A percentile compares a stretch with the other conserved stretches of the same genome.
Evolutionary conservation across 2,113 vertebrate genomes (phyloP).

Genomic region (Castor canadensis): DNA sequence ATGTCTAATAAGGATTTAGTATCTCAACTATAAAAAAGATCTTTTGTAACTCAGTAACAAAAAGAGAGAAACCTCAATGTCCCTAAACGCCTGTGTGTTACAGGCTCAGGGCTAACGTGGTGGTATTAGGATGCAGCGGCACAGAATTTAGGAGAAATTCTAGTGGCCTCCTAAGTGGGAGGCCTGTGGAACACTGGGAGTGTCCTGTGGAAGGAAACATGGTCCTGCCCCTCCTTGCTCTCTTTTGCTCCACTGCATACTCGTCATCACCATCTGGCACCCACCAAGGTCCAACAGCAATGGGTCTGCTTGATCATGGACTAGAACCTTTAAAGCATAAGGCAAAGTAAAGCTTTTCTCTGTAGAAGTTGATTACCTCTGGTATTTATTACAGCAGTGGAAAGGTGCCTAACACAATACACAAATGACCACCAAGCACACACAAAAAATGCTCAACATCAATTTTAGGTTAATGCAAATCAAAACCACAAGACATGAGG

Average conservation of each 20-base stretch:
- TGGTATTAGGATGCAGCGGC: too few species aligned
- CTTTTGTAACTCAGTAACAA: background rate
- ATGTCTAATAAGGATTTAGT: background rate
- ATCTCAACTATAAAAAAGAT: background rate
- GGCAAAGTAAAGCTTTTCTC: background rate
- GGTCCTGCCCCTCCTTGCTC: background rate
- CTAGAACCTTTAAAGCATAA: background rate
- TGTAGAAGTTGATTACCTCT: background rate
- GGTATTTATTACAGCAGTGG: background rate
- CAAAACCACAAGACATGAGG: background rate
- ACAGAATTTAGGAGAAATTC: background rate
- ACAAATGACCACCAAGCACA: background rate
- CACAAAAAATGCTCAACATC: background rate
- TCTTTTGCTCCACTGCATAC: background rate
- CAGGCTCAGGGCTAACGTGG: background rate
- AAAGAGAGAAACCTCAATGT: background rate
- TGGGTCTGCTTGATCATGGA: background rate
- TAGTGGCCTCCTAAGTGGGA: background rate
- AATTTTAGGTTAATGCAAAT: background rate
- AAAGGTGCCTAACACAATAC: background rate
- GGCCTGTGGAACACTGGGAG: background rate
- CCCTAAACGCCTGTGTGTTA: background rate
- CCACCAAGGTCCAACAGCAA: background rate
- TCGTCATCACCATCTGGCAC: background rate
- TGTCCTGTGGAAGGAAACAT: too few species aligned